These are phyloP conservation scores for Melanerpes aurifrons DNA, from an alignment of 2,113 vertebrate species.

Conservation along the genomic window DNA sequence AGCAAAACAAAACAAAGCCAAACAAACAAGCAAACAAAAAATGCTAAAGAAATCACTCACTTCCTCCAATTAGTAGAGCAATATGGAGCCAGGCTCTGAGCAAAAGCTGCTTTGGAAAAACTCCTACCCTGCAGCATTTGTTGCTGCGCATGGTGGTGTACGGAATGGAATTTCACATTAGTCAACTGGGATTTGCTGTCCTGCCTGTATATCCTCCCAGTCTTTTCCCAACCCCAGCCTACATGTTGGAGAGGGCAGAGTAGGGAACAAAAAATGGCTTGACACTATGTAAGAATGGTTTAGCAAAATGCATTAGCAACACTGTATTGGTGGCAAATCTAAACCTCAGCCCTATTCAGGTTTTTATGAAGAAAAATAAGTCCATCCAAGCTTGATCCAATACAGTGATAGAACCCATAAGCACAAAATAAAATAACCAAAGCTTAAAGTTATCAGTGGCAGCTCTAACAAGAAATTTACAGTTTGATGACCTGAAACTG, in stretches of 20 bases:
- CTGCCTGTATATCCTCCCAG: not conserved
- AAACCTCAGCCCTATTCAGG: not conserved
- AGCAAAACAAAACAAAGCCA: too few relatives aligned
- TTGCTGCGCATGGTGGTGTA: not conserved
- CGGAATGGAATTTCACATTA: not conserved
- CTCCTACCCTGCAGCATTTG: not conserved
- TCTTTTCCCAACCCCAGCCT: not conserved
- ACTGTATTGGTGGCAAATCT: not conserved
- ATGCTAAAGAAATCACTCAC: not conserved
- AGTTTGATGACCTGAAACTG: not conserved
- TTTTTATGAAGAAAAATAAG: not conserved
- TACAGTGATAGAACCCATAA: not conserved
- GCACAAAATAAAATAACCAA: not conserved
- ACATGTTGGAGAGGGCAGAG: not conserved
- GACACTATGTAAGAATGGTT: too few relatives aligned
- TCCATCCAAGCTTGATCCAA: accelerated
- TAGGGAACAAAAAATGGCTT: too few relatives aligned
- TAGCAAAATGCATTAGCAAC: not conserved
- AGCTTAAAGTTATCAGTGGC: not conserved
- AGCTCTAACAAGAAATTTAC: not conserved
- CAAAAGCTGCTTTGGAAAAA: not conserved
- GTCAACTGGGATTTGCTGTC: not conserved
- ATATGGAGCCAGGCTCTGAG: not conserved
- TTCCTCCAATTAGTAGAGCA: not conserved
- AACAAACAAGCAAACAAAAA: not conserved